Evolutionary conservation across 2,888 invertebrate genomes (phyloP).

Genomic region (Augiades crinisus): DNA sequence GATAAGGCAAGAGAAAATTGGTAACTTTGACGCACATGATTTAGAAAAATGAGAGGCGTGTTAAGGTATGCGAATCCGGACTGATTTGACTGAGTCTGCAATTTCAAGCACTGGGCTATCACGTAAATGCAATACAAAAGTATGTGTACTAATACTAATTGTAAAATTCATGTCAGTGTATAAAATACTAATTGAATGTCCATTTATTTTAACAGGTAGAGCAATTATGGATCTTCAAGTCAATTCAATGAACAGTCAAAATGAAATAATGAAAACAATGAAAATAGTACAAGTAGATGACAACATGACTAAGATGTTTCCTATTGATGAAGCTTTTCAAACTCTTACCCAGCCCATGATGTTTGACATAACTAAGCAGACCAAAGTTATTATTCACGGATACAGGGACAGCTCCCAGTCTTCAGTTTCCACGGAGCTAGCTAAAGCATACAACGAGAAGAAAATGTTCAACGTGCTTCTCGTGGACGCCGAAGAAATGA

Average conservation of each 20-base stretch:
- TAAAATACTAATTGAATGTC: constrained; percentile 17
- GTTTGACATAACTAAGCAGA: constrained; percentile 70
- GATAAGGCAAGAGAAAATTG: no score
- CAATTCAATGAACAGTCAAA: constrained; percentile 51
- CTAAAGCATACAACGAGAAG: constrained; percentile 67
- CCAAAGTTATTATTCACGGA: constrained; percentile 73
- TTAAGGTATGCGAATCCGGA: no score
- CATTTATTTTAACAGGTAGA: constrained; percentile 58
- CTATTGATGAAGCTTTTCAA: constrained; percentile 60
- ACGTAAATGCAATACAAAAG: no score
- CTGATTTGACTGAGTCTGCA: no score
- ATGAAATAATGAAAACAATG: constrained; percentile 60
- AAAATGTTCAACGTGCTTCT: constrained; percentile 71
- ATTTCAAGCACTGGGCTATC: no score
- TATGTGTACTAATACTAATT: no score
- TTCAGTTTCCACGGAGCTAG: constrained; percentile 61
- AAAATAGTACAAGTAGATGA: constrained; percentile 61
- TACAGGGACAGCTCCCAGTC: constrained; percentile 71
- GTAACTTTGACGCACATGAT: no score
- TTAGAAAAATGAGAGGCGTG: no score
- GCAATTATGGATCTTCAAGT: constrained; percentile 68
- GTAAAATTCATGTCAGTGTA: no score
- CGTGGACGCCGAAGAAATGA: constrained; percentile 69
- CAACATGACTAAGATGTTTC: constrained; percentile 47
- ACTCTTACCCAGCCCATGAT: constrained; percentile 54